Base-by-base conservation (phyloP, 2,113 vertebrate species). In the Stigmatopora argus region DNA sequence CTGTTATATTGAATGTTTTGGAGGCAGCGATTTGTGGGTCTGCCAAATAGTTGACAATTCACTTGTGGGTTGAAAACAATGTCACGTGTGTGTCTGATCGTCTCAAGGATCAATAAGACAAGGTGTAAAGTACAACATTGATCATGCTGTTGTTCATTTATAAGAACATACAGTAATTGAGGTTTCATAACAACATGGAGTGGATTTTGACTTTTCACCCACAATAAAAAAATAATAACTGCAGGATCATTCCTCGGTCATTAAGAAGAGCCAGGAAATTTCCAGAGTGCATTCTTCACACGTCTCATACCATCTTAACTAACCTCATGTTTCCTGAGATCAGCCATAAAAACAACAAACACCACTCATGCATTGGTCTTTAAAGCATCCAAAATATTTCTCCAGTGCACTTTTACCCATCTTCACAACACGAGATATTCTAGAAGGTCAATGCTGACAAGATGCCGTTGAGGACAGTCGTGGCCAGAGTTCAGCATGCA, bases 381-480 rank as follows among this genome's bases (percentile, higher is more conserved):
- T 55, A n/a, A 19, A 64, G n/a, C 67, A 70, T 70, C 47, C 48
- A 69, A 47, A 74, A 56, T 44, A 23, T 65, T 53, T 58, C 62
- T 69, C 21, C 14, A 61, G 34, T 67, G 63, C 59, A 67, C 57
- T 65, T 71, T 69, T 52, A 55, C 60, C 51, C 64, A 75, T 67
- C 56, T 49, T 62, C 72, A 67, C 66, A 74, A 52, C 34, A 61
- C 35, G 12, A 63, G 17, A 68, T 70, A 79, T 86, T 83, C 75
- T 74, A 64, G 52, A 82, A 83, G 73, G 79, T 82, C 73, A 77
- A 45, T 44, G 70, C 72, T 84, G 64, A 67, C 63, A 34, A 81
- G 79, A 4, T 38, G 35, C 68, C 41, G 19, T 13, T 10, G 8
- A 7, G 63, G 41, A 31, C 26, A 58, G 74, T 67, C 73, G 56